Percentiles rank a stretch among this genome's conserved stretches.
These are phyloP conservation scores for Calameuta idolon DNA, from an alignment of 2,888 invertebrate genomes.

Conservation along the genomic window DNA sequence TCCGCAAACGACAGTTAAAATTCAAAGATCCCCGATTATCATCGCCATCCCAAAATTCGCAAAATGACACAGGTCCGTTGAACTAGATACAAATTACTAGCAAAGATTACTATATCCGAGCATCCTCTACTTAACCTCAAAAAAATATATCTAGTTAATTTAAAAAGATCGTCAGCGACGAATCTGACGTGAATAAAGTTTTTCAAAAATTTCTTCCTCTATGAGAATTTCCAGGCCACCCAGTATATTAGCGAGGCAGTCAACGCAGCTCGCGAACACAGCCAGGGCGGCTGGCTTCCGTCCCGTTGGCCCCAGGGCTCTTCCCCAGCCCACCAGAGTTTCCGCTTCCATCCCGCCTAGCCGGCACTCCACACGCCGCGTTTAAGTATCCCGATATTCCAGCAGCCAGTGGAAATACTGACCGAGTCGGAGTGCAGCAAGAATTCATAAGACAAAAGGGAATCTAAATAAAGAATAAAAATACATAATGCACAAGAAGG, in stretches of 20 bases:
- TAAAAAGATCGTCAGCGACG: not conserved
- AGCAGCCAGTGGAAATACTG: conserved; percentile 32
- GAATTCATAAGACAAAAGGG: not conserved
- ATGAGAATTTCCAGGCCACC: conserved; percentile 30
- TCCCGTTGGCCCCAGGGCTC: conserved; percentile 44
- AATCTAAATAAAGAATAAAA: not conserved
- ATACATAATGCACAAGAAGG: not conserved
- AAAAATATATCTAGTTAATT: not conserved
- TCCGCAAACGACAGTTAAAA: not conserved
- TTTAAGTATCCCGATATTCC: conserved; percentile 47
- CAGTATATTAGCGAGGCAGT: conserved; percentile 10
- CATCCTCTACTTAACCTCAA: too few species aligned
- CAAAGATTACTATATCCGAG: too few species aligned
- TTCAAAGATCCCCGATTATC: not conserved
- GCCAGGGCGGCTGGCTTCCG: conserved; percentile 47
- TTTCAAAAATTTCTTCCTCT: not conserved
- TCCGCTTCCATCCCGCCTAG: conserved; percentile 30
- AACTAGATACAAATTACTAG: not conserved
- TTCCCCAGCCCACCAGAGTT: conserved; percentile 35
- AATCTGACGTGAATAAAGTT: not conserved
- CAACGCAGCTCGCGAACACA: conserved; percentile 28
- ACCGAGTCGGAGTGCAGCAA: conserved; percentile 5
- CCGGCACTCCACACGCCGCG: conserved; percentile 48
- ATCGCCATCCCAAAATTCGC: conserved; percentile 15
- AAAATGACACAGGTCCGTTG: conserved; percentile 11